Percentiles rank a stretch among this genome's conserved stretches.
These are phyloP conservation scores for Netelia melanura DNA, from an alignment of 2,888 invertebrate species.

Conservation along the genomic window DNA sequence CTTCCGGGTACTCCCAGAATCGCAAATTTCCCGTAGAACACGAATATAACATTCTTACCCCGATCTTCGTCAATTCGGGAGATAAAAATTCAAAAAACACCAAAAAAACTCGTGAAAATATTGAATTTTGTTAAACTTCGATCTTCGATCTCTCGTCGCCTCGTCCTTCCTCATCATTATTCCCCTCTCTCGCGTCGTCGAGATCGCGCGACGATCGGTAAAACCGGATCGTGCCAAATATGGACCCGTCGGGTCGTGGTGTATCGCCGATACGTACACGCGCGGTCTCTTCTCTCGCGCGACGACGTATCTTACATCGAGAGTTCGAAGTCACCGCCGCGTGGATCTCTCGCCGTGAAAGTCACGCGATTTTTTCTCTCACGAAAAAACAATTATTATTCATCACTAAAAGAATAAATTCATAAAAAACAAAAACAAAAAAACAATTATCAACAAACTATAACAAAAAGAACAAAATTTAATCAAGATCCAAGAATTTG, in stretches of 20 bases:
- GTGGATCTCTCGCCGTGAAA: constrained; percentile 55
- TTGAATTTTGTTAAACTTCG: neutral
- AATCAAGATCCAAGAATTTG: neutral
- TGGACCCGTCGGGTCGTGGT: constrained; percentile 55
- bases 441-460: neutral
- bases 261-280: constrained; percentile 33
- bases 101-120: too few species aligned
- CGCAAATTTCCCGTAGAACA: too few species aligned
- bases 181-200: constrained; percentile 45
- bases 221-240: constrained; percentile 76
- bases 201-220: constrained; percentile 65
- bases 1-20: too few species aligned
- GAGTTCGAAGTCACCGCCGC: constrained; percentile 36
- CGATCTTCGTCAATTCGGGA: too few species aligned
- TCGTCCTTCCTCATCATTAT: constrained; percentile 27
- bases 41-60: too few species aligned
- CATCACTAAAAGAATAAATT: constrained; percentile 34
- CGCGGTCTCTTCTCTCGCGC: neutral
- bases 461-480: neutral
- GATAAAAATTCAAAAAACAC: too few species aligned
- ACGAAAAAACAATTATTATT: neutral
- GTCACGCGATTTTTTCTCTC: constrained; percentile 51
- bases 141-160: constrained; percentile 2
- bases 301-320: constrained; percentile 36
- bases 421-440: constrained; percentile 17